Percentiles rank a stretch among this genome's conserved stretches.
These are phyloP conservation scores for Psophia crepitans DNA, from an alignment of 2,113 vertebrate genomes.

Conservation along the genomic window DNA sequence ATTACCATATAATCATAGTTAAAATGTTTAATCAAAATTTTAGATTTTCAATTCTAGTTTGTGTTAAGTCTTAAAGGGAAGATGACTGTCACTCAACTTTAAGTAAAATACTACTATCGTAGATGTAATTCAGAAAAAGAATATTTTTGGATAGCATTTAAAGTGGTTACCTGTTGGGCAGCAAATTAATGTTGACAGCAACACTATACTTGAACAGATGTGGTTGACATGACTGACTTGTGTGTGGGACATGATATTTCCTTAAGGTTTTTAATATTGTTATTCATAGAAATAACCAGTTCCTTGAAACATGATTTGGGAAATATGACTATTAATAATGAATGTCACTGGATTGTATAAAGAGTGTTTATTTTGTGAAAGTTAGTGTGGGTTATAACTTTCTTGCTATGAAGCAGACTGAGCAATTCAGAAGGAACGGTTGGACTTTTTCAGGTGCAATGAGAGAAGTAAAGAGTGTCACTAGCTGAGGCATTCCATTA, in stretches of 20 bases:
- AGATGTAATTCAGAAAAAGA: neutral
- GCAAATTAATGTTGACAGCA: neutral
- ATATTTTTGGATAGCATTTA: neutral
- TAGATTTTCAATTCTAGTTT: neutral
- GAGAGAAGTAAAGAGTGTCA: neutral
- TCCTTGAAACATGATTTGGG: neutral
- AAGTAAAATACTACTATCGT: neutral
- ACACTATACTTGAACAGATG: neutral
- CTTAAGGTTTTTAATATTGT: neutral
- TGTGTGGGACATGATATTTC: neutral
- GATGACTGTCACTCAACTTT: neutral
- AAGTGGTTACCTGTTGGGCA: neutral
- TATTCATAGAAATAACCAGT: neutral
- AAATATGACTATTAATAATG: no score
- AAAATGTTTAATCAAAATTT: slow-evolving; percentile 27
- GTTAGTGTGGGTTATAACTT: neutral
- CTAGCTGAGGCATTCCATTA: neutral
- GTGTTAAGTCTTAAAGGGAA: neutral
- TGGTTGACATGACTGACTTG: neutral
- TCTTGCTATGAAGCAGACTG: neutral
- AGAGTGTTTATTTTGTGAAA: neutral
- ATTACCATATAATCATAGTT: neutral
- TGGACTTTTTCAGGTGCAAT: neutral
- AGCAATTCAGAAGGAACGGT: neutral
- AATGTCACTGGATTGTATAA: no score